These are phyloP conservation scores for Gorsachius goisagi DNA, from an alignment of 2,113 vertebrate species.

Conservation along the genomic window DNA sequence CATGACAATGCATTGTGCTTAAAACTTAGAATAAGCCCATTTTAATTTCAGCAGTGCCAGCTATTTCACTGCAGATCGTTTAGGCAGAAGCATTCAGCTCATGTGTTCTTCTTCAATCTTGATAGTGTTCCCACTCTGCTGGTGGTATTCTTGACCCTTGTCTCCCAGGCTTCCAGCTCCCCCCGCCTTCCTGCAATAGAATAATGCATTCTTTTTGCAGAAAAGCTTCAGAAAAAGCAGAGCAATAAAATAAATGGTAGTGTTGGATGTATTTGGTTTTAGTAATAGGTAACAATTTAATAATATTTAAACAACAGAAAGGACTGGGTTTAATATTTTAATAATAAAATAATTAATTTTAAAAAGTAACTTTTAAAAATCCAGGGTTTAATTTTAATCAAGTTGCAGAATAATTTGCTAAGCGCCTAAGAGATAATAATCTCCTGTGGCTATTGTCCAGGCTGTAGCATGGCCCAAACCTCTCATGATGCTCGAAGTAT, in stretches of 20 bases:
- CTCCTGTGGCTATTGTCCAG: background rate
- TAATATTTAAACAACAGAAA: background rate
- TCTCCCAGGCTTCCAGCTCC: background rate
- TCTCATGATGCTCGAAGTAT: rapidly evolving
- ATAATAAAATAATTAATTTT: background rate
- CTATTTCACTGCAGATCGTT: background rate
- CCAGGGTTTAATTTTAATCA: background rate
- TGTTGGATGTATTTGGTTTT: background rate
- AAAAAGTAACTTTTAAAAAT: background rate
- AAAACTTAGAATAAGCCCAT: background rate
- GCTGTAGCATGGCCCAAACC: background rate
- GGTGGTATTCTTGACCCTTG: background rate
- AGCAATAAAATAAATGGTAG: background rate
- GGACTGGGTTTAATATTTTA: background rate
- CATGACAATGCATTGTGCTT: background rate
- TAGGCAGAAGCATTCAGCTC: background rate
- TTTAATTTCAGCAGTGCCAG: background rate
- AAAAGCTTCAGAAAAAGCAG: background rate
- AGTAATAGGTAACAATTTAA: background rate
- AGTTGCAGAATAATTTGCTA: background rate
- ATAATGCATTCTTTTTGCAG: background rate
- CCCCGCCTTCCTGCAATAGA: background rate
- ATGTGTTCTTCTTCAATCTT: background rate
- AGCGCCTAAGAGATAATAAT: background rate
- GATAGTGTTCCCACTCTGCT: background rate